Evolutionary conservation across 64 coral and sea anemone species (phyloP).

Genomic region (Dendronephthya gigantea): DNA sequence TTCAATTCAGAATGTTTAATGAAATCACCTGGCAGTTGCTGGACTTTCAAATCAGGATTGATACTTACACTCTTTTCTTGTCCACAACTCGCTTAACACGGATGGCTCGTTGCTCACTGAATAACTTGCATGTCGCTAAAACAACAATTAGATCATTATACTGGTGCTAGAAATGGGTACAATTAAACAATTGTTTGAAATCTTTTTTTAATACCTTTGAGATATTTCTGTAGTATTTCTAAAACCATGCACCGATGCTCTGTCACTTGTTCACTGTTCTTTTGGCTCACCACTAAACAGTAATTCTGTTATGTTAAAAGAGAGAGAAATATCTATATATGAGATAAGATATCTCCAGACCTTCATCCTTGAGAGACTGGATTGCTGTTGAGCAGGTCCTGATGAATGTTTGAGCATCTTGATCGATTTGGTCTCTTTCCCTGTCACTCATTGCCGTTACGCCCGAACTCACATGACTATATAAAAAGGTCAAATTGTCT

Average conservation of each 20-base stretch:
- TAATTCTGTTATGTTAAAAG: not conserved
- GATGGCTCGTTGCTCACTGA: conserved; percentile 96
- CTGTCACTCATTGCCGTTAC: conserved; percentile 76
- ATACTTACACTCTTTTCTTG: conserved; percentile 88
- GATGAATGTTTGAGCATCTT: conserved; percentile 92
- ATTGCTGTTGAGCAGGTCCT: conserved; percentile 82
- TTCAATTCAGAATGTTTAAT: too few relatives aligned
- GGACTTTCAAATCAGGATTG: not conserved
- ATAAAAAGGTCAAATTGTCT: too few relatives aligned
- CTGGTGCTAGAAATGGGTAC: too few relatives aligned
- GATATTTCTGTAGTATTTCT: conserved; percentile 59
- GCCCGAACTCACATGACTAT: conserved; percentile 64
- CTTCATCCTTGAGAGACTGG: conserved; percentile 55
- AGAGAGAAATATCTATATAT: not conserved
- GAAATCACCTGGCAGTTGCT: too few relatives aligned
- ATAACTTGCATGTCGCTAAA: conserved; percentile 75
- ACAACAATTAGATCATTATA: not conserved
- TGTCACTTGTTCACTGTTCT: conserved; percentile 46
- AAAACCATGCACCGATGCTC: conserved; percentile 63
- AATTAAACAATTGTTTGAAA: too few relatives aligned
- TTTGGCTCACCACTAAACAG: conserved; percentile 16
- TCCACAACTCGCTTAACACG: conserved; percentile 93
- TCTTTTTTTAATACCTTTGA: too few relatives aligned
- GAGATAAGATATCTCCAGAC: conserved; percentile 19
- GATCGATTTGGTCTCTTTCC: conserved; percentile 94